Percentiles rank a stretch among this genome's conserved stretches.
These are phyloP conservation scores for Crotalus helleri DNA, from an alignment of 2,113 vertebrate species.

Conservation along the genomic window DNA sequence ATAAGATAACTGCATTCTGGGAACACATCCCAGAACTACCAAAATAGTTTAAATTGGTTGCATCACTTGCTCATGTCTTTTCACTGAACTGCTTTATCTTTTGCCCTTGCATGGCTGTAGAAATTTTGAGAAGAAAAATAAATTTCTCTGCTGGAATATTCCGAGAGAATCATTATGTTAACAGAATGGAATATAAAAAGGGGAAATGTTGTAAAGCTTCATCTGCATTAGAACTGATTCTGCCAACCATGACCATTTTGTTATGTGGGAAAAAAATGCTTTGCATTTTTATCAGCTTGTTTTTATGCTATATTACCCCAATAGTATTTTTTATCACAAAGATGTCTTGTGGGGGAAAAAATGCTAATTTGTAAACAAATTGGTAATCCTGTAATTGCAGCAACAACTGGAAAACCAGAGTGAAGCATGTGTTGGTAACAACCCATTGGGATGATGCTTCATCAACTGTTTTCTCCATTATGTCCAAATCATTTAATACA, in stretches of 20 bases:
- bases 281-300: constrained; percentile 14
- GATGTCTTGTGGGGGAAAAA: constrained; percentile 11
- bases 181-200: constrained; percentile 18
- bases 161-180: constrained; percentile 20
- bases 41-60: not conserved
- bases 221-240: constrained; percentile 33
- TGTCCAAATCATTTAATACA: constrained; percentile 18
- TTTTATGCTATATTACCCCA: constrained; percentile 33
- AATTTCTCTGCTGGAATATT: constrained; percentile 15
- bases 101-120: not conserved
- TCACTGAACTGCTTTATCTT: not conserved
- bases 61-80: not conserved
- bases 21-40: not conserved
- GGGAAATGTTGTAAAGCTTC: constrained; percentile 15
- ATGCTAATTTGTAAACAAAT: constrained; percentile 38
- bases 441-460: constrained; percentile 21
- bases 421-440: constrained; percentile 34
- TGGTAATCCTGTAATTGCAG: constrained; percentile 31
- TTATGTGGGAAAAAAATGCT: not conserved
- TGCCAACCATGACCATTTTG: constrained; percentile 26
- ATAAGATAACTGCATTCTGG: not conserved
- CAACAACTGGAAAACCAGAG: constrained; percentile 25
- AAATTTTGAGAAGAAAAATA: constrained; percentile 25
- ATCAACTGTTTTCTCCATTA: constrained; percentile 29
- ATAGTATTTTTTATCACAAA: constrained; percentile 17